Evolutionary conservation across 2,888 invertebrate genomes (phyloP).

Genomic region (Oxyteleia sp.): DNA sequence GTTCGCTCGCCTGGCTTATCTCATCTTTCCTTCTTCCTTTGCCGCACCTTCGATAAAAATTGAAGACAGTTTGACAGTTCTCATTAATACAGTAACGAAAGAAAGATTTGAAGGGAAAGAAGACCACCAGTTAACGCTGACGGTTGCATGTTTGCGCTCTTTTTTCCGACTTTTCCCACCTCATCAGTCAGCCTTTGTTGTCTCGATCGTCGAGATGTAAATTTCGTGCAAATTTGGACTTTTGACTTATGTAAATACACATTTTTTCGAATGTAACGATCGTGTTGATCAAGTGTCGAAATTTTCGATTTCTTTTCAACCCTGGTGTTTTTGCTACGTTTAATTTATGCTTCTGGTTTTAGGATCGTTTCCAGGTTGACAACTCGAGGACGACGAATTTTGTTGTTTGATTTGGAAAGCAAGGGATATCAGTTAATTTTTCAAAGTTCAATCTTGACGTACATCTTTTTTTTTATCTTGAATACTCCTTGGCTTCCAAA

Average conservation of each 20-base stretch:
- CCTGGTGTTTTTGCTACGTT: slow-evolving; percentile 74
- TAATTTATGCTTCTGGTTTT: slow-evolving; percentile 72
- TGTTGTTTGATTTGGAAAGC: slow-evolving; percentile 15
- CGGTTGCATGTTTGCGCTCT: slow-evolving; percentile 71
- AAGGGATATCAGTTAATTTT: slow-evolving; percentile 8
- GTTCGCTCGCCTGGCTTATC: no score
- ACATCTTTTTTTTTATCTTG: background rate
- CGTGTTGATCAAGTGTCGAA: slow-evolving; percentile 32
- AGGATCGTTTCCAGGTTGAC: slow-evolving; percentile 74
- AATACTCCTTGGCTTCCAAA: slow-evolving; percentile 17
- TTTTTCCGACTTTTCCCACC: slow-evolving; percentile 40
- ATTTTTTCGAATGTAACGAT: slow-evolving; percentile 33
- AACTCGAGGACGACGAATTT: slow-evolving; percentile 64
- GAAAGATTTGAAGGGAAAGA: slow-evolving; percentile 8
- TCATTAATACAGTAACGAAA: slow-evolving; percentile 13
- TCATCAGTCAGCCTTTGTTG: slow-evolving; percentile 26
- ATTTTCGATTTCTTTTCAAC: slow-evolving; percentile 61
- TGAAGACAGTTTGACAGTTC: slow-evolving; percentile 20
- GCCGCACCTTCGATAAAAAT: no score
- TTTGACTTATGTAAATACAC: slow-evolving; percentile 70
- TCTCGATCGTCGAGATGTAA: slow-evolving; percentile 15
- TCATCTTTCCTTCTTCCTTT: no score
- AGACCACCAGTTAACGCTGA: slow-evolving; percentile 71
- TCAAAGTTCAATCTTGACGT: no score
- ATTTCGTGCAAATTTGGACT: slow-evolving; percentile 71